Conservation (phyloP, 2,113 vertebrate genomes). For the Megaceryle maxima region DNA sequence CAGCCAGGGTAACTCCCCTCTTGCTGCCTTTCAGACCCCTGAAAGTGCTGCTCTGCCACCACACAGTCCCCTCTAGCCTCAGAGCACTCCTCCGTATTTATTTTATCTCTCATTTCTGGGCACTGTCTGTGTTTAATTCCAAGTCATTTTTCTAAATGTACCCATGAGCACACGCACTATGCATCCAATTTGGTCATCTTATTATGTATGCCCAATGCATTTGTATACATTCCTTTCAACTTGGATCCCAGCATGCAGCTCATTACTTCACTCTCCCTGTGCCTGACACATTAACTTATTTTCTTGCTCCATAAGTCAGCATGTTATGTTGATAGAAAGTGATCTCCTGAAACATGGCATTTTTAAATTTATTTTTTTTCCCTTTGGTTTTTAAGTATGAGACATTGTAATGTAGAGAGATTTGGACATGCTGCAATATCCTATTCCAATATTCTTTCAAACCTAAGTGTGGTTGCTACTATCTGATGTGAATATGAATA, state of each 20-base stretch:
- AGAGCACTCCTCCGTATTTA: slow-evolving; percentile 35
- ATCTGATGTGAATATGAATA: not conserved
- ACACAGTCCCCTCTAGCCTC: not conserved
- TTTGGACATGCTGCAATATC: not conserved
- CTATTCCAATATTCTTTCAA: slow-evolving; percentile 29
- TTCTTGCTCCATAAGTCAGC: not conserved
- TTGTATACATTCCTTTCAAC: not conserved
- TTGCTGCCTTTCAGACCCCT: slow-evolving; percentile 13
- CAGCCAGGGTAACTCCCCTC: not conserved
- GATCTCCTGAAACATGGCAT: not conserved
- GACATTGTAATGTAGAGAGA: not conserved
- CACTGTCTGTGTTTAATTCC: slow-evolving; percentile 56
- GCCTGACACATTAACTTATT: not conserved
- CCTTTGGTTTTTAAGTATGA: not conserved
- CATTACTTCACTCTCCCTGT: not conserved
- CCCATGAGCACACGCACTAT: not conserved
- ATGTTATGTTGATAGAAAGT: not conserved
- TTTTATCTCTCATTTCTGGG: slow-evolving; percentile 51
- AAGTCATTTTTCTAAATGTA: slow-evolving; percentile 46
- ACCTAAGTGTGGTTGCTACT: slow-evolving; percentile 31
- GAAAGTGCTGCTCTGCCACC: not conserved
- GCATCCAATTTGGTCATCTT: slow-evolving; percentile 2
- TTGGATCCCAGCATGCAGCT: not conserved
- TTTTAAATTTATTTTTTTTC: not conserved
- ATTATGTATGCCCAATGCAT: not conserved